phyloP scores from a whole-genome alignment of 2,797 vertebrate genomes.

The Hyperoplus immaculatus region DNA sequence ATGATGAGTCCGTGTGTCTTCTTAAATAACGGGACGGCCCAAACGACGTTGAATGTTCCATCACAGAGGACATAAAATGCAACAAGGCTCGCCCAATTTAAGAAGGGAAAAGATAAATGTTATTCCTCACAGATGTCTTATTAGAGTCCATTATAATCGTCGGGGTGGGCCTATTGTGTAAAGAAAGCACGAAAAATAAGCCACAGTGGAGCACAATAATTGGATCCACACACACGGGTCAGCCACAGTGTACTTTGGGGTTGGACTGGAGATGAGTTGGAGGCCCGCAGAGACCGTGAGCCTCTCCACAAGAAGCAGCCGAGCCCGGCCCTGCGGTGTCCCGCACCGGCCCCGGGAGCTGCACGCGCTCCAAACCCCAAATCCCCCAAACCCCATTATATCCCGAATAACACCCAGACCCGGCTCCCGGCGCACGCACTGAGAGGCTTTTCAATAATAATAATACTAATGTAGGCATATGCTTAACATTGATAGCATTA shows the following conservation, averaged over 20 bases:
- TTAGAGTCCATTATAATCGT: constrained; percentile 11
- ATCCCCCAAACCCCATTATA: constrained; percentile 15
- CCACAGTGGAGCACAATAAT: constrained; percentile 53
- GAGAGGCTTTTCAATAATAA: background rate
- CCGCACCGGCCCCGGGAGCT: constrained; percentile 46
- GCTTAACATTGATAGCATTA: background rate
- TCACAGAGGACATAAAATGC: background rate
- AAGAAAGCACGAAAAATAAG: constrained; percentile 39
- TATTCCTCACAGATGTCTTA: constrained; percentile 17
- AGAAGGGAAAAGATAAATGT: background rate
- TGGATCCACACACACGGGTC: constrained; percentile 53
- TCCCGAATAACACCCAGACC: background rate
- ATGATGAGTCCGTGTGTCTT: no score
- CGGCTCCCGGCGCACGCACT: background rate
- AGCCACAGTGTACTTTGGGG: constrained; percentile 37
- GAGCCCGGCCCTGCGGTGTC: constrained; percentile 62
- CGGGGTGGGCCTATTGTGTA: background rate
- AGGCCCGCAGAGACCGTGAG: constrained; percentile 27
- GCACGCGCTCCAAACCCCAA: constrained; percentile 28
- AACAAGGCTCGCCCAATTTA: background rate
- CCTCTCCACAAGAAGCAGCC: constrained; percentile 44
- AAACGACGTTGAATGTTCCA: background rate
- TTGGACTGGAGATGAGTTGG: constrained; percentile 35
- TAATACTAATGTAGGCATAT: background rate
- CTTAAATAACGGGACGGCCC: background rate